These are phyloP conservation scores for Lepus americanus DNA, from an alignment of 2,113 vertebrate genomes.

Conservation along the genomic window DNA sequence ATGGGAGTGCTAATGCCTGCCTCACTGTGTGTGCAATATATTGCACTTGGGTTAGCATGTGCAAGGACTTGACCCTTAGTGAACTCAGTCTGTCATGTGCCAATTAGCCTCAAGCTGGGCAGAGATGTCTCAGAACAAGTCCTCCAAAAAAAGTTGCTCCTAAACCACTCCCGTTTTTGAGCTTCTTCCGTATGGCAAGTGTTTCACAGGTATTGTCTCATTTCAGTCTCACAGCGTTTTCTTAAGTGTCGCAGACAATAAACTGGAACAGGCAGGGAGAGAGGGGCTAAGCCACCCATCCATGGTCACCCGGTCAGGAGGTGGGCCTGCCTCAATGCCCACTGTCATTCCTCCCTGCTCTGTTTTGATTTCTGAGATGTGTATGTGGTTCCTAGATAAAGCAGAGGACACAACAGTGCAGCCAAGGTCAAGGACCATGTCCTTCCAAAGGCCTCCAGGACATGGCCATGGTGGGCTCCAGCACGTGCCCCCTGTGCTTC, in stretches of 20 bases:
- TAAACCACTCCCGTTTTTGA: neutral
- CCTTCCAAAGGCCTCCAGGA: neutral
- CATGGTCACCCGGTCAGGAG: neutral
- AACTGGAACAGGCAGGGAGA: neutral
- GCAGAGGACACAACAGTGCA: too few relatives aligned
- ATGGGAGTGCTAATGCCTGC: neutral
- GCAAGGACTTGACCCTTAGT: neutral
- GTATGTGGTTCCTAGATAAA: neutral
- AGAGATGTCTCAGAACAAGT: neutral
- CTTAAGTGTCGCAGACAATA: neutral
- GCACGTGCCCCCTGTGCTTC: neutral
- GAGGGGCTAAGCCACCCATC: neutral
- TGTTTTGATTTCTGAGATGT: neutral
- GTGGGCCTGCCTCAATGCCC: neutral
- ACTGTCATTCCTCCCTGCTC: neutral
- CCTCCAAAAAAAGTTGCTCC: neutral
- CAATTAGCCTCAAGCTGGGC: neutral
- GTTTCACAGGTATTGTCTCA: neutral
- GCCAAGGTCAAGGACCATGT: neutral
- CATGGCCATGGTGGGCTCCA: rapidly evolving
- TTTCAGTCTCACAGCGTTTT: neutral
- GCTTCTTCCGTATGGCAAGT: neutral
- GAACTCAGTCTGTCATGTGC: neutral
- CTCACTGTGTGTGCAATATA: too few relatives aligned
- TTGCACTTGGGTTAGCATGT: too few relatives aligned